A percentile compares a stretch with the other conserved stretches of the same genome.
Conservation (phyloP, 2,888 invertebrate genomes). For the Ecdyonurus torrentis region DNA sequence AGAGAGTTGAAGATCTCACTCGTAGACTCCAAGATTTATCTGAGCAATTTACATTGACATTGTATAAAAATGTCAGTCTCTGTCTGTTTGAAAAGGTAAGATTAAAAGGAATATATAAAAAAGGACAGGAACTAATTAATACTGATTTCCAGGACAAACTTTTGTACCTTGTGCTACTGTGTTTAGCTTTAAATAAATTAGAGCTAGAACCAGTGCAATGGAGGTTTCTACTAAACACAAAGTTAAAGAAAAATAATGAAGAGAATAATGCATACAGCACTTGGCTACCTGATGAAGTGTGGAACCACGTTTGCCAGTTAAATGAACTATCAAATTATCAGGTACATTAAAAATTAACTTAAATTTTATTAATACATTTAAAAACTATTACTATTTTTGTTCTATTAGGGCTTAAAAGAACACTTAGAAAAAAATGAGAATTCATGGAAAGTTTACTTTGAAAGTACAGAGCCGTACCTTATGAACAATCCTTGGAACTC, state of each 20-base stretch:
- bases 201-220: slow-evolving; percentile 49
- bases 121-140: not conserved
- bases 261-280: slow-evolving; percentile 19
- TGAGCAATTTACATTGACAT: slow-evolving; percentile 69
- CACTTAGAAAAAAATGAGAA: slow-evolving; percentile 38
- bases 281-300: slow-evolving; percentile 54
- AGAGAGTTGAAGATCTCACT: slow-evolving; percentile 63
- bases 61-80: slow-evolving; percentile 81
- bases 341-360: slow-evolving; percentile 1
- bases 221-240: slow-evolving; percentile 77
- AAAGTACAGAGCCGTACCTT: slow-evolving; percentile 56
- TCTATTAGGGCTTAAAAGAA: slow-evolving; percentile 39
- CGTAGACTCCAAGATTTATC: slow-evolving; percentile 56
- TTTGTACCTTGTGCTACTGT: slow-evolving; percentile 63
- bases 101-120: not conserved
- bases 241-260: slow-evolving; percentile 23
- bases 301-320: slow-evolving; percentile 61
- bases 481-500: slow-evolving; percentile 43
- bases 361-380: not conserved
- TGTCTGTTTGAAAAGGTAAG: slow-evolving; percentile 79
- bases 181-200: slow-evolving; percentile 45
- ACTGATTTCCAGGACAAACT: slow-evolving; percentile 54
- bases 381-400: not conserved
- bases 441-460: slow-evolving; percentile 58
- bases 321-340: slow-evolving; percentile 33